A percentile compares a stretch with the other conserved stretches of the same genome.
Conservation (phyloP, 2,797 vertebrate genomes). For the Oryzias sinensis region DNA sequence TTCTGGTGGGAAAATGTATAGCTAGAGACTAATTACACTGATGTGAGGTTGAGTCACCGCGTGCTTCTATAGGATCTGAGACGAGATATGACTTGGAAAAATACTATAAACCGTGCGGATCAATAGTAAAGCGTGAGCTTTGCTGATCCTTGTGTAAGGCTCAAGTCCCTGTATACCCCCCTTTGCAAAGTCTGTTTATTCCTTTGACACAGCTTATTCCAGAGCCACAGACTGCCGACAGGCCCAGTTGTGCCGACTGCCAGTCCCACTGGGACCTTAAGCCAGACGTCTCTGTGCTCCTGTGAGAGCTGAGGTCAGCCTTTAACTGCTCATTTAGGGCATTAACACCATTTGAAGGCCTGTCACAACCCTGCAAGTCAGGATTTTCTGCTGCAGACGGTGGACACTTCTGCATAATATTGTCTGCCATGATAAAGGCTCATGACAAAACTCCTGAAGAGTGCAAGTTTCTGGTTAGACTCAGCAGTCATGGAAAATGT, state of each 20-base stretch:
- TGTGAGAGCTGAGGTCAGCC: constrained; percentile 77
- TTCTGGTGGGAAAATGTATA: constrained; percentile 42
- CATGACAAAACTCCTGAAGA: constrained; percentile 58
- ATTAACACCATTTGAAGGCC: constrained; percentile 59
- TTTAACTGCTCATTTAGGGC: constrained; percentile 51
- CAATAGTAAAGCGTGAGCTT: constrained; percentile 65
- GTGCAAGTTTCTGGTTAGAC: constrained; percentile 54
- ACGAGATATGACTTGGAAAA: constrained; percentile 59
- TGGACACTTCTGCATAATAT: constrained; percentile 58
- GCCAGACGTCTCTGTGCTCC: constrained; percentile 63
- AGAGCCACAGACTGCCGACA: constrained; percentile 62
- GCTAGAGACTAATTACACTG: constrained; percentile 68
- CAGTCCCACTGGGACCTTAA: constrained; percentile 61
- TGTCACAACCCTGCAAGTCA: constrained; percentile 61
- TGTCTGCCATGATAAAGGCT: constrained; percentile 52
- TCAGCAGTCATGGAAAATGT: constrained; percentile 56
- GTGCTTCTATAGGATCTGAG: constrained; percentile 56
- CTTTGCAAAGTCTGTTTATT: constrained; percentile 48
- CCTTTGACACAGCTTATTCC: constrained; percentile 67
- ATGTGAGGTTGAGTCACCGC: constrained; percentile 36
- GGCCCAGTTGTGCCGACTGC: constrained; percentile 69
- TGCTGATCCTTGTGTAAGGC: constrained; percentile 58
- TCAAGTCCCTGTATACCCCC: constrained; percentile 22
- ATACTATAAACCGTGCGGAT: constrained; percentile 58
- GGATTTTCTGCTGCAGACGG: constrained; percentile 48